These are phyloP conservation scores for Meriones psammophilus DNA, from an alignment of 2,797 vertebrate species.

Conservation along the genomic window DNA sequence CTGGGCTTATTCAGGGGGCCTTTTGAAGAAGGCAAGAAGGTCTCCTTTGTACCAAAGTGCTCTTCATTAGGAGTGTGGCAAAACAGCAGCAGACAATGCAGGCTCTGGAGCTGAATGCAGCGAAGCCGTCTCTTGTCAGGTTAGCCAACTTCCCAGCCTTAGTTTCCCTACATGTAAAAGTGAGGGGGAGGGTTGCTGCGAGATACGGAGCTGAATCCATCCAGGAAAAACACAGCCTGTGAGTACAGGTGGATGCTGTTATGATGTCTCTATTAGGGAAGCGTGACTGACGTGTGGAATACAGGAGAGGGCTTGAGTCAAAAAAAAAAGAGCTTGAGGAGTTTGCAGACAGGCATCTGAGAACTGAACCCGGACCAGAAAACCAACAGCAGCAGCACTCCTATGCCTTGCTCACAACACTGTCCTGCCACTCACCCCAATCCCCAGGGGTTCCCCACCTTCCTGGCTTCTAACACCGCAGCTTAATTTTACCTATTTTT, in stretches of 20 bases:
- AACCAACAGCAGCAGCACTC: neutral
- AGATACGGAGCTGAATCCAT: neutral
- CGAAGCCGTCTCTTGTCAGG: neutral
- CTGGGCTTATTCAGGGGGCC: slow-evolving; percentile 48
- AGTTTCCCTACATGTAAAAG: slow-evolving; percentile 24
- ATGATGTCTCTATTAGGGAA: neutral
- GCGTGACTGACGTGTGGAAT: neutral
- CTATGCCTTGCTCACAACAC: neutral
- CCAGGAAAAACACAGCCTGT: neutral
- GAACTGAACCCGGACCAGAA: neutral
- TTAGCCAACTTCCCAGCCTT: neutral
- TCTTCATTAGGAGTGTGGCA: slow-evolving; percentile 41
- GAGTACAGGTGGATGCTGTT: neutral
- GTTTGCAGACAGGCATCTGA: neutral
- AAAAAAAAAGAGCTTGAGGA: neutral
- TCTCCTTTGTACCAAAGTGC: slow-evolving; percentile 27
- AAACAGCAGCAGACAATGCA: neutral
- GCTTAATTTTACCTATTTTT: slow-evolving; percentile 1
- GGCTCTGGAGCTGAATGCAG: neutral
- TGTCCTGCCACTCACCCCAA: neutral
- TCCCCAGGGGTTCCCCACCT: fast-evolving
- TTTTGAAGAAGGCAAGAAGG: slow-evolving; percentile 69
- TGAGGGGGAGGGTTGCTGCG: neutral
- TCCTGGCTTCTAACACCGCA: neutral
- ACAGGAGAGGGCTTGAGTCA: neutral